These are phyloP conservation scores for Amphipyra berbera DNA, from an alignment of 2,888 invertebrate species.

Conservation along the genomic window DNA sequence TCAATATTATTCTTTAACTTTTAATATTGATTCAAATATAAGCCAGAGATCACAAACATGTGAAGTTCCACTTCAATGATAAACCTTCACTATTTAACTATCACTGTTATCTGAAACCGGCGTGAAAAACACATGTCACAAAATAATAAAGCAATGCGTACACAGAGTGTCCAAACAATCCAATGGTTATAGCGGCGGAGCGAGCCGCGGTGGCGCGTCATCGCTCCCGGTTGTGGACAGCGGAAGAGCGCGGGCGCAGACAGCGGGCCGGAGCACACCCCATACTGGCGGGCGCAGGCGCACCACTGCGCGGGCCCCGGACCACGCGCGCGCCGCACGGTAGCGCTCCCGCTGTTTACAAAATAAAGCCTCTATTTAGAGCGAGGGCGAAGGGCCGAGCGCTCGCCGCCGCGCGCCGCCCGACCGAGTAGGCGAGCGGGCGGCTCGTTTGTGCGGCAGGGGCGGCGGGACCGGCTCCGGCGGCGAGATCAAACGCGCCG, in stretches of 20 bases:
- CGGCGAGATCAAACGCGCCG: conserved; percentile 88
- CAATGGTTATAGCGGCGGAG: conserved; percentile 67
- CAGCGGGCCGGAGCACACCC: conserved; percentile 76
- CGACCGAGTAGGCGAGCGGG: conserved; percentile 87
- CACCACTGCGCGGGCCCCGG: conserved; percentile 69
- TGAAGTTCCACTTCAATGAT: conserved; percentile 24
- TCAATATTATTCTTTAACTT: conserved; percentile 4
- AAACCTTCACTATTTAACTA: conserved; percentile 40
- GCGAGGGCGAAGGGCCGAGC: conserved; percentile 87
- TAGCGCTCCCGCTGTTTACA: conserved; percentile 88
- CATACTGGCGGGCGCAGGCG: conserved; percentile 81
- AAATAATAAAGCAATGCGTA: conserved; percentile 78
- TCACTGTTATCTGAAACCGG: conserved; percentile 47
- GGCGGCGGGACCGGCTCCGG: conserved; percentile 87
- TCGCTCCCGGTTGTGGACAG: conserved; percentile 62
- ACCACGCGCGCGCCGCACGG: conserved; percentile 74
- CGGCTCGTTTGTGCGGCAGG: conserved; percentile 88
- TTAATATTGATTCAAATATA: conserved; percentile 13
- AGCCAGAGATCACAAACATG: conserved; percentile 21
- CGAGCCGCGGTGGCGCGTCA: conserved; percentile 65
- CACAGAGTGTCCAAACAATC: conserved; percentile 84
- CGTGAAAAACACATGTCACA: conserved; percentile 53
- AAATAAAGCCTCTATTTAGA: conserved; percentile 89
- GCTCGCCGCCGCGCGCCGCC: conserved; percentile 83
- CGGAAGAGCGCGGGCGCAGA: conserved; percentile 62